A percentile compares a stretch with the other conserved stretches of the same genome.
These are phyloP conservation scores for Pipistrellus pygmaeus DNA, from an alignment of 2,797 vertebrate genomes.

Conservation along the genomic window DNA sequence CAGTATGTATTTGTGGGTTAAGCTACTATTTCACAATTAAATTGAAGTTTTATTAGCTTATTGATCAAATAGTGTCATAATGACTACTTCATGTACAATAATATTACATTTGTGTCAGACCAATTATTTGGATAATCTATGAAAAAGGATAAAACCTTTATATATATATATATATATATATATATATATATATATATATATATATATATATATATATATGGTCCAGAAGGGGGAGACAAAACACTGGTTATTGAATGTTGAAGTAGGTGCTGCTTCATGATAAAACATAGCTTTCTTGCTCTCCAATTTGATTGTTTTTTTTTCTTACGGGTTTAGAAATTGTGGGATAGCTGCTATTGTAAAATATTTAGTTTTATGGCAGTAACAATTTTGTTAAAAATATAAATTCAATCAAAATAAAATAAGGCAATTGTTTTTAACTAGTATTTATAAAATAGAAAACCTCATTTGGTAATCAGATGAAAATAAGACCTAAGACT, in stretches of 20 bases:
- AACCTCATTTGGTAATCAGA: slow-evolving; percentile 67
- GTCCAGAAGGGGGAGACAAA: slow-evolving; percentile 85
- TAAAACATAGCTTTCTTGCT: slow-evolving; percentile 69
- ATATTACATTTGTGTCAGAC: not conserved
- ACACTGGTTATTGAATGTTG: slow-evolving; percentile 73
- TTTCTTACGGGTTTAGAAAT: slow-evolving; percentile 73
- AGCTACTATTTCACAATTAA: slow-evolving; percentile 52
- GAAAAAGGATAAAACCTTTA: not conserved
- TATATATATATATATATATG: too few species aligned
- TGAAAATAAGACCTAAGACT: slow-evolving; percentile 67
- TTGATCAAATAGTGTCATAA: slow-evolving; percentile 10
- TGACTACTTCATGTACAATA: slow-evolving; percentile 46
- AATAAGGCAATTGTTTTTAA: slow-evolving; percentile 75
- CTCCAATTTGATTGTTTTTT: slow-evolving; percentile 58
- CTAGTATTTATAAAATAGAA: slow-evolving; percentile 63
- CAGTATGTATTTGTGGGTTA: slow-evolving; percentile 34
- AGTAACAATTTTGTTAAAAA: slow-evolving; percentile 66
- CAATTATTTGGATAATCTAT: slow-evolving; percentile 59
- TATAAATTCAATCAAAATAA: slow-evolving; percentile 71
- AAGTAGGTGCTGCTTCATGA: slow-evolving; percentile 44
- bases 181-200: too few species aligned
- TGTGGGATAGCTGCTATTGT: slow-evolving; percentile 61
- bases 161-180: too few species aligned
- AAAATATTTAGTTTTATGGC: slow-evolving; percentile 76
- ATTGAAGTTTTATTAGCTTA: slow-evolving; percentile 64